Evolutionary conservation across 2,797 vertebrate genomes (phyloP), one percentile per base, ranked within the genome.

Genomic region (Lepilemur septentrionalis): DNA sequence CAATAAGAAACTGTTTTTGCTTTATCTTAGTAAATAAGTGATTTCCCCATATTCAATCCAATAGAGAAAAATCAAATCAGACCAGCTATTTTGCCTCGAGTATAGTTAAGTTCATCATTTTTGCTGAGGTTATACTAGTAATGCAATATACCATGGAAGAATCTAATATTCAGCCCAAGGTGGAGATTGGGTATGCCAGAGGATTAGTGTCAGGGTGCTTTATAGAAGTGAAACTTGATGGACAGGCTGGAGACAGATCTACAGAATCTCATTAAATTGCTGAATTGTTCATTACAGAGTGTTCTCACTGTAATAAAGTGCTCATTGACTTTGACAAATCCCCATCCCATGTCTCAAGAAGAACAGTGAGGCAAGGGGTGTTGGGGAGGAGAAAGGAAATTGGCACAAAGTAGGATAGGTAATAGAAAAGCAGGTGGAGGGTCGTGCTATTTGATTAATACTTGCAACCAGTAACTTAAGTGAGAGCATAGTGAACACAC

Each of bases 241-340:
- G 99, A 98, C 98, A 99, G 98, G 98, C 98, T 99, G 97, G 98
- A 99, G 98, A 99, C 98, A 98, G 98, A 99, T 98, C 98, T 99
- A 98, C 98, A 98, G 98, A 99, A 99, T 99, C 98, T 99, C 99
- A 99, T 99, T 99, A 99, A 98, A 99, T 98, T 98, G 98, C 98
- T 98, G 98, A 99, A 99, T 99, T 99, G 99, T 99, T 99, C 98
- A 99, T 99, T 99, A 99, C 95, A 88, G 98, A 98, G 98, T 98
- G 96, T 98, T 98, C 98, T 99, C 98, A 96, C 98, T 99, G 98
- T 99, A 99, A 99, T 99, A 99, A 99, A 99, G 98, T 99, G 98
- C 98, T 99, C 99, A 98, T 98, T 99, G 99, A 99, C 98, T 99
- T 99, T 99, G 98, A 99, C 98, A 99, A 99, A 99, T 99, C 98